Conservation (phyloP, 1,140 invertebrate species). For the Tetragnatha versicolor region DNA sequence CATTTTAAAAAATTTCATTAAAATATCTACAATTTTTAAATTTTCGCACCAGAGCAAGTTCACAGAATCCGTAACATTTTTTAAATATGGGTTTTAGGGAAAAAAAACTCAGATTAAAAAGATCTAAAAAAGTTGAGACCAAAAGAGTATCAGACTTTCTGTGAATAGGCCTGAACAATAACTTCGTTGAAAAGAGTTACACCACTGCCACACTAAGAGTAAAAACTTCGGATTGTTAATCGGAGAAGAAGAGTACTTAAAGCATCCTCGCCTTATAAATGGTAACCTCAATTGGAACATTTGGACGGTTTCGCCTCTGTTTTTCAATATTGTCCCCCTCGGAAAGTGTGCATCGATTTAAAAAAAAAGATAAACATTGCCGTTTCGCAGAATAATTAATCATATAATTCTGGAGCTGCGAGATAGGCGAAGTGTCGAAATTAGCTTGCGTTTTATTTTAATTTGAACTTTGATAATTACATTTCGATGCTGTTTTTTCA, state of each 20-base stretch:
- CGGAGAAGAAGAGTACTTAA: conserved; percentile 1
- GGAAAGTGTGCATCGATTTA: background rate
- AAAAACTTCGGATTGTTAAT: conserved; percentile 13
- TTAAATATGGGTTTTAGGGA: too few relatives aligned
- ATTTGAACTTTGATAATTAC: background rate
- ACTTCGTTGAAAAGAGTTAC: background rate
- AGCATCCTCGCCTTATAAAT: conserved; percentile 12
- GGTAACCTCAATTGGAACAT: conserved; percentile 21
- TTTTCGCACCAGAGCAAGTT: too few relatives aligned
- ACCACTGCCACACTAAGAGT: background rate
- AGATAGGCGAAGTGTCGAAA: background rate
- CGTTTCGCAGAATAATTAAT: conserved; percentile 19
- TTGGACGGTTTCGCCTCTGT: background rate
- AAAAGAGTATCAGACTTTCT: too few relatives aligned
- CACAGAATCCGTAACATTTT: too few relatives aligned
- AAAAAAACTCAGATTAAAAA: too few relatives aligned
- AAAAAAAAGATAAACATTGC: conserved; percentile 12
- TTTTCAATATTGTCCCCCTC: background rate
- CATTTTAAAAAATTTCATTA: too few relatives aligned
- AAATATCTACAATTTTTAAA: too few relatives aligned
- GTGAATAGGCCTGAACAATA: too few relatives aligned
- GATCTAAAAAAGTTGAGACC: too few relatives aligned
- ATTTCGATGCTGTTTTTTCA: too few relatives aligned
- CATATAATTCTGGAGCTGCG: background rate
- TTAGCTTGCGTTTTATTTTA: background rate